Evolutionary conservation across 2,888 invertebrate genomes (phyloP).

Genomic region (Lithophane semibrunnea): DNA sequence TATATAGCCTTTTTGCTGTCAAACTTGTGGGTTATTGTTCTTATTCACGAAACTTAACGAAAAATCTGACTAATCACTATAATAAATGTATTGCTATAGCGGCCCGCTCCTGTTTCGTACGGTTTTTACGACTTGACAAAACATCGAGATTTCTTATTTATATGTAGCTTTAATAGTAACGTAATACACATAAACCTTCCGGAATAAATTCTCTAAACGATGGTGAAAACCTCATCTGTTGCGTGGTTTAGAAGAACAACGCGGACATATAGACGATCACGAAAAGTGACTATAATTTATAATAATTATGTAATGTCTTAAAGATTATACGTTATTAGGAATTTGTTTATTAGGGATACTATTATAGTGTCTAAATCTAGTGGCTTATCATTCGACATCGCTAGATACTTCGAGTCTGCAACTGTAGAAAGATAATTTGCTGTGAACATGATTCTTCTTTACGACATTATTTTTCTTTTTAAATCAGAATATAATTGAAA

Average conservation of each 20-base stretch:
- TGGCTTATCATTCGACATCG: not conserved
- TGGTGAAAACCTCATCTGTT: too few species aligned
- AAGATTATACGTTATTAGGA: not conserved
- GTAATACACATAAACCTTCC: too few species aligned
- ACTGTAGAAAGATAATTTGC: not conserved
- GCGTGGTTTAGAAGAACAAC: too few species aligned
- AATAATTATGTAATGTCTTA: too few species aligned
- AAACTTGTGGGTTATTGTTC: not conserved
- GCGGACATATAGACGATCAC: too few species aligned
- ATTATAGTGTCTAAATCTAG: not conserved
- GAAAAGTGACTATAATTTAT: too few species aligned
- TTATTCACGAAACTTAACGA: not conserved
- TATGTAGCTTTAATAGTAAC: too few species aligned
- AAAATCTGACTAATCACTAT: not conserved
- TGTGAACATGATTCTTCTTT: not conserved
- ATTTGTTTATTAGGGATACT: not conserved
- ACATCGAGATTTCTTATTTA: too few species aligned
- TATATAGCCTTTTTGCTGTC: slow-evolving; percentile 24
- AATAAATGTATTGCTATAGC: too few species aligned
- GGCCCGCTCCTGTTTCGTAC: too few species aligned
- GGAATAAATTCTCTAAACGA: too few species aligned
- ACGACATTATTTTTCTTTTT: not conserved
- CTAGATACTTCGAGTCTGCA: not conserved
- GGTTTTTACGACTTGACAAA: too few species aligned
- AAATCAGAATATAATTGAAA: not conserved